Conservation (phyloP, 2,113 vertebrate genomes). For the Catharus minimus region DNA sequence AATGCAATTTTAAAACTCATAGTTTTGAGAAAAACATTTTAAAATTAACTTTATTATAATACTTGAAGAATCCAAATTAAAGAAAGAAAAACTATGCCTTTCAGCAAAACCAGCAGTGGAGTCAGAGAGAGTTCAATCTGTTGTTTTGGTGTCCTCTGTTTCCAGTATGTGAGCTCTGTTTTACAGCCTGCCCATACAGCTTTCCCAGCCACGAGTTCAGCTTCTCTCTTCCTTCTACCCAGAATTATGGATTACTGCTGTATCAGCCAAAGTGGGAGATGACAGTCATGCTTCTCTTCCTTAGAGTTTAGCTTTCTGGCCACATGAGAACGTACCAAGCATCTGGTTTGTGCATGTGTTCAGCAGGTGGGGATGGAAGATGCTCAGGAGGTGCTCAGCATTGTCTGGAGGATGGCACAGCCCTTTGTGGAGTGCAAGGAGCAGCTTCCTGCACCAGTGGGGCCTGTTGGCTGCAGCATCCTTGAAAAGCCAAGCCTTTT, state of each 20-base stretch:
- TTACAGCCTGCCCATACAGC: neutral
- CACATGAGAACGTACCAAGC: neutral
- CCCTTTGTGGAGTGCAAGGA: fast-evolving
- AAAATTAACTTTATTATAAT: neutral
- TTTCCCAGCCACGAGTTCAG: neutral
- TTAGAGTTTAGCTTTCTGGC: neutral
- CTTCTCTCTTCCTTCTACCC: neutral
- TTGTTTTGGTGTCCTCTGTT: neutral
- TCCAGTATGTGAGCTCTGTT: neutral
- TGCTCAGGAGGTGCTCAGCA: neutral
- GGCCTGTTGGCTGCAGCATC: neutral
- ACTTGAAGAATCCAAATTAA: neutral
- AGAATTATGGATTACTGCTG: neutral
- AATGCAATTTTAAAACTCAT: neutral
- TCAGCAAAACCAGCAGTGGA: neutral
- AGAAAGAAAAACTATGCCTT: neutral
- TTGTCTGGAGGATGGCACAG: neutral
- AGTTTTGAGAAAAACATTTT: neutral
- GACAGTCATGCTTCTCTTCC: neutral
- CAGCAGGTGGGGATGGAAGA: neutral
- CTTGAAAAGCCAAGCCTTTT: neutral
- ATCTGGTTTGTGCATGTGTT: neutral
- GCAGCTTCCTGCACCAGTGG: neutral
- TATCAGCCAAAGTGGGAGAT: neutral
- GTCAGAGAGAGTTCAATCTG: neutral